Percentiles rank a stretch among this genome's conserved stretches.
Conservation (phyloP, 2,113 vertebrate genomes). For the Lepus europaeus region DNA sequence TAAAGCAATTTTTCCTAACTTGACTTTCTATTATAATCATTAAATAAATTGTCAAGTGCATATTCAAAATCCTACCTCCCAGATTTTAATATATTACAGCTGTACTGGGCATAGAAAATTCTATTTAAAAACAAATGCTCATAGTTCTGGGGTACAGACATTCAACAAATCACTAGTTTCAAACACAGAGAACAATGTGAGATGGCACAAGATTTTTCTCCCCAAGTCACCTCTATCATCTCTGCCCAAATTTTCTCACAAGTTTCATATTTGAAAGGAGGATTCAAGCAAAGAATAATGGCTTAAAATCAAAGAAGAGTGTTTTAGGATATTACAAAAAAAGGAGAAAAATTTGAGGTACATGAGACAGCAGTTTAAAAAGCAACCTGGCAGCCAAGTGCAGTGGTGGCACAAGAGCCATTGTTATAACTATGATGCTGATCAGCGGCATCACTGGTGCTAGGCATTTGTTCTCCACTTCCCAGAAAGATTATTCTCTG, state of each 20-base stretch:
- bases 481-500: neutral
- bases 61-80: neutral
- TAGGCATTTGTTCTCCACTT: neutral
- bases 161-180: neutral
- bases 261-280: neutral
- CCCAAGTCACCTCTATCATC: neutral
- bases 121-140: neutral
- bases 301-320: neutral
- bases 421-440: neutral
- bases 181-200: neutral
- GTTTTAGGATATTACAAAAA: neutral
- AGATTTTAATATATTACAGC: neutral
- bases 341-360: neutral
- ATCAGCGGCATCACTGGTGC: neutral
- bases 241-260: neutral
- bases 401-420: neutral
- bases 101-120: neutral
- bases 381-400: neutral
- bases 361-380: rapidly evolving
- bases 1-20: neutral
- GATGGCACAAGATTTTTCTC: neutral
- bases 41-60: neutral
- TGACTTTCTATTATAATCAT: neutral
- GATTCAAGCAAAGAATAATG: neutral
- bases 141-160: neutral